Evolutionary conservation across 2,888 invertebrate genomes (phyloP), one percentile per base, ranked within the genome.

Genomic region (Onthophagus sagittarius): DNA sequence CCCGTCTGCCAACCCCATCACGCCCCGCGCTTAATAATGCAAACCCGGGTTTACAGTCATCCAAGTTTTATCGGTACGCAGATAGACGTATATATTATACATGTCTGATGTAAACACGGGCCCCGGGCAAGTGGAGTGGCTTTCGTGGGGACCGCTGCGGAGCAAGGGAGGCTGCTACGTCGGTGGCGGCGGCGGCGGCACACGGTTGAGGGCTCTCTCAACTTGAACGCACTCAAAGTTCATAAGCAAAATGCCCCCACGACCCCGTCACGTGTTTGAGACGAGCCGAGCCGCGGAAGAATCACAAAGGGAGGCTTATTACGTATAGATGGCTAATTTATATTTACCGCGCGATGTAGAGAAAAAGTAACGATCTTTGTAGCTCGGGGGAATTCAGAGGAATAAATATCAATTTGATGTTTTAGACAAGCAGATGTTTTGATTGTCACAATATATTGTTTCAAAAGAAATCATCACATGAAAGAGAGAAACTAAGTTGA

Each of bases 81-180:
- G 83, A 84, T 84, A 83, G 83, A 81, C 79, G 81, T 81, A 83
- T 84, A 79, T 83, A 83, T 83, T 83, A 84, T 83, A 82, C 81
- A 83, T 82, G 81, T 80, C 76, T 76, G 81, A 81, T 82, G 82
- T 82, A 82, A 82, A 82, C 81, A 82, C 77, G 77, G 76, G 75
- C 64, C 23, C 64, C 9, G 64, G 15, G 64, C 67, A 32, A 32
- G 67, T 15, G 31, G 67, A 76, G 78, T 76, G 76, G 77, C 78
- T 74, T 78, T 77, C 77, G 77, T 76, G 79, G 80, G 80, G 78
- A 77, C 79, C 78, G 78, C 80, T 76, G 75, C 76, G 75, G 76
- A 23, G 23, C 23, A 23, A 23, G 75, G 78, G 79, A 78, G 77
- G 79, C 79, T 9, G 23, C 67, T 64, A 31, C 31, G 67, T n/a